These are phyloP conservation scores for Acronicta aceris DNA, from an alignment of 2,888 invertebrate species.

Conservation along the genomic window DNA sequence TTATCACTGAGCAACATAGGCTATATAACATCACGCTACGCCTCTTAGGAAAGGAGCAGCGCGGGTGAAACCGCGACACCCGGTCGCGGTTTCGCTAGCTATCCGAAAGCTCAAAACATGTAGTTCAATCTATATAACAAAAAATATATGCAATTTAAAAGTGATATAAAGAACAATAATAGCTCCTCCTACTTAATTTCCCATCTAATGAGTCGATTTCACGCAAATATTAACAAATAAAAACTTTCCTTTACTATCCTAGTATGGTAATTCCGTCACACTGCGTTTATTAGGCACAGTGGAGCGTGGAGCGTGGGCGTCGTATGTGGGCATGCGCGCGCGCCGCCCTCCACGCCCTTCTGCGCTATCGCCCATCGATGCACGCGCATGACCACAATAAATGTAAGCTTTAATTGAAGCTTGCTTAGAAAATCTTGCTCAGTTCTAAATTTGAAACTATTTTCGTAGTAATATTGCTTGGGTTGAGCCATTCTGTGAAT, in stretches of 20 bases:
- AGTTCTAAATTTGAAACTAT: slow-evolving; percentile 1
- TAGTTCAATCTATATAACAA: too few relatives aligned
- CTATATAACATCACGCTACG: too few relatives aligned
- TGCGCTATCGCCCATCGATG: slow-evolving; percentile 59
- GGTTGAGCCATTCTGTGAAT: not conserved
- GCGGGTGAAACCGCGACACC: too few relatives aligned
- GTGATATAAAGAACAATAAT: not conserved
- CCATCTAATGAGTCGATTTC: slow-evolving; percentile 19
- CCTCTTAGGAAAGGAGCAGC: too few relatives aligned
- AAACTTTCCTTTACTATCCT: slow-evolving; percentile 37
- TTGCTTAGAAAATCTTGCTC: slow-evolving; percentile 10
- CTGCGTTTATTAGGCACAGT: slow-evolving; percentile 39
- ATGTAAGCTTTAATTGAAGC: slow-evolving; percentile 39
- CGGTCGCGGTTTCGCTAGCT: too few relatives aligned
- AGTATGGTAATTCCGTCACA: slow-evolving; percentile 46
- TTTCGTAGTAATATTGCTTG: slow-evolving; percentile 1
- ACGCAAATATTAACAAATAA: slow-evolving; percentile 49
- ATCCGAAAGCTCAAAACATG: too few relatives aligned
- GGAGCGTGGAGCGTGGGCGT: slow-evolving; percentile 56
- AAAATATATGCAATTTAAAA: not conserved
- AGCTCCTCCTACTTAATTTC: slow-evolving; percentile 16
- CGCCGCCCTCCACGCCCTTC: slow-evolving; percentile 60
- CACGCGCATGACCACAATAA: slow-evolving; percentile 55
- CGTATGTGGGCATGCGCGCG: slow-evolving; percentile 62
- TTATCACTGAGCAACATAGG: too few relatives aligned